These are phyloP conservation scores for Melieria omissa DNA, from an alignment of 2,888 invertebrate genomes.

Conservation along the genomic window DNA sequence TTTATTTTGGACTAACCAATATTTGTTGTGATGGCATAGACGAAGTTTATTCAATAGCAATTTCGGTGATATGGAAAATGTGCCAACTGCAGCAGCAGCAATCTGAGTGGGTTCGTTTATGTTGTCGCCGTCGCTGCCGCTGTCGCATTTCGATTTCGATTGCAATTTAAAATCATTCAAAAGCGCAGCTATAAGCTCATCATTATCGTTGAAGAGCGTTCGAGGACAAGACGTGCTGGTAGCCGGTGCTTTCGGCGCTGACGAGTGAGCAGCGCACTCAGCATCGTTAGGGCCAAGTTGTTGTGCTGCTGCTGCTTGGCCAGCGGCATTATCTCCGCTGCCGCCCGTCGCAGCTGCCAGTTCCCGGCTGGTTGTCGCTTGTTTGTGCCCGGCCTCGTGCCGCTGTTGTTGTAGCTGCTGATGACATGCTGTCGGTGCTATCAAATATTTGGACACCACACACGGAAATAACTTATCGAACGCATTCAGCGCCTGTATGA, in stretches of 20 bases:
- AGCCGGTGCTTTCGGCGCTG: constrained; percentile 10
- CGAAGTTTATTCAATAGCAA: constrained; percentile 66
- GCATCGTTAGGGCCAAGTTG: constrained; percentile 53
- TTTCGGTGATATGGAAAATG: constrained; percentile 63
- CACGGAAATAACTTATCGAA: constrained; percentile 66
- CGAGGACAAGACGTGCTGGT: constrained; percentile 41
- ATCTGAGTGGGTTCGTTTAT: constrained; percentile 20
- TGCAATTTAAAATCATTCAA: constrained; percentile 66
- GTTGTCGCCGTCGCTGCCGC: constrained; percentile 16
- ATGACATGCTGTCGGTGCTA: constrained; percentile 57
- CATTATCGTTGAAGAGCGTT: constrained; percentile 60
- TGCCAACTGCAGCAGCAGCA: constrained; percentile 28
- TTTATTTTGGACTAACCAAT: constrained; percentile 68
- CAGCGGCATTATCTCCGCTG: constrained; percentile 52
- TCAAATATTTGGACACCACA: constrained; percentile 66
- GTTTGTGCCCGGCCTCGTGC: constrained; percentile 43
- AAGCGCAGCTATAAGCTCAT: constrained; percentile 65
- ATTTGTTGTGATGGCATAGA: constrained; percentile 66
- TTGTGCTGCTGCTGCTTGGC: constrained; percentile 46
- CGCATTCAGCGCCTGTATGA: constrained; percentile 66
- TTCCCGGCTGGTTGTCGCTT: constrained; percentile 19
- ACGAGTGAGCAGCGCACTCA: constrained; percentile 37
- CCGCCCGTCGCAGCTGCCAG: constrained; percentile 17
- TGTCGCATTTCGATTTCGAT: constrained; percentile 53
- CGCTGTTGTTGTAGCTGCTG: constrained; percentile 54